Percentiles rank a stretch among this genome's conserved stretches.
Conservation (phyloP, 2,113 vertebrate genomes). For the Ptychochromis oligacanthus region DNA sequence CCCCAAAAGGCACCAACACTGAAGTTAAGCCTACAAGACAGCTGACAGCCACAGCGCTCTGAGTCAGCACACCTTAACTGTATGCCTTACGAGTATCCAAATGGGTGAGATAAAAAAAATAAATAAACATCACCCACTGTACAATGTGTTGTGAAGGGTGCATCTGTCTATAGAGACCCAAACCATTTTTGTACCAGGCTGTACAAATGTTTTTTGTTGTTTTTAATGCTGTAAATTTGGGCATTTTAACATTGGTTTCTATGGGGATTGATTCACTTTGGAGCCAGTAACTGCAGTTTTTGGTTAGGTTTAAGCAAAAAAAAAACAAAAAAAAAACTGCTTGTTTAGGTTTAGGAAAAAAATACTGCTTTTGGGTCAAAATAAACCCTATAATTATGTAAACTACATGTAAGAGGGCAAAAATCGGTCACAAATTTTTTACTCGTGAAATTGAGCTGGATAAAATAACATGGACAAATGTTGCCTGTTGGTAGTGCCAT, state of each 20-base stretch:
- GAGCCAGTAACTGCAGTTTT: background rate
- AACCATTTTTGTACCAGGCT: background rate
- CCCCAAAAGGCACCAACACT: background rate
- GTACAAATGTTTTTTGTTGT: background rate
- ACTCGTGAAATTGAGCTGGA: background rate
- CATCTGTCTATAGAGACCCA: background rate
- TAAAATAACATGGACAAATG: too few species aligned
- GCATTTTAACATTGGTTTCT: background rate
- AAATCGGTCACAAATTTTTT: background rate
- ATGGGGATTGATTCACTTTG: background rate
- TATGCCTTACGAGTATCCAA: background rate
- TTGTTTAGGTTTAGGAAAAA: background rate
- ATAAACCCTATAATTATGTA: accelerated
- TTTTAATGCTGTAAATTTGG: background rate
- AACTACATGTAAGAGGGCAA: background rate
- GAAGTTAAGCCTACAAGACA: background rate
- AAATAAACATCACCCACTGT: background rate
- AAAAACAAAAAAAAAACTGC: background rate
- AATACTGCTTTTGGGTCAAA: background rate
- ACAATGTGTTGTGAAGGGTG: background rate
- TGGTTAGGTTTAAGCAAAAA: too few species aligned
- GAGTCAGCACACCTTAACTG: background rate
- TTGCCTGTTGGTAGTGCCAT: background rate
- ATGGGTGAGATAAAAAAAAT: background rate
- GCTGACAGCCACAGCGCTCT: background rate